Evolutionary conservation across 1,140 invertebrate genomes (phyloP).

Genomic region (Aphelinus certus): DNA sequence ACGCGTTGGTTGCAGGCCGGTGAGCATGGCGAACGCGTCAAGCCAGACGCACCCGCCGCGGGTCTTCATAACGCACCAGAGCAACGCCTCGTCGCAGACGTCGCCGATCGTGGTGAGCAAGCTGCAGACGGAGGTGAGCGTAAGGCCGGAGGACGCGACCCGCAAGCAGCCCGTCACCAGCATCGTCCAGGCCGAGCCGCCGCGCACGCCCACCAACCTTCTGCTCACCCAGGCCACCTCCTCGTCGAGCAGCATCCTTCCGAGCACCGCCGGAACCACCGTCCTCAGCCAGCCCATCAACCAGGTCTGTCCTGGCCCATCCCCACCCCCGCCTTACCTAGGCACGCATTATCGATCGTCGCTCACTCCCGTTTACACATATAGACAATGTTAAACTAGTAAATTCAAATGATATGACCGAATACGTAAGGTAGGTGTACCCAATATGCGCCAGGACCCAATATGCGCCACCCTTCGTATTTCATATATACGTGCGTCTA

Average conservation of each 20-base stretch:
- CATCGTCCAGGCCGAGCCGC: slow-evolving; percentile 5
- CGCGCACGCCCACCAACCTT: not conserved
- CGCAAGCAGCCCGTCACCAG: slow-evolving; percentile 68
- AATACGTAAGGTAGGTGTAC: too few species aligned
- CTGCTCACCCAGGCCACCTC: slow-evolving; percentile 50
- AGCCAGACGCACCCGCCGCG: slow-evolving; percentile 63
- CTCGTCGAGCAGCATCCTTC: slow-evolving; percentile 58
- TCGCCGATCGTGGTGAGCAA: slow-evolving; percentile 68
- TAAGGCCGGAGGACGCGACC: slow-evolving; percentile 66
- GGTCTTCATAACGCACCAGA: slow-evolving; percentile 63
- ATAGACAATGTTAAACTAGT: too few species aligned
- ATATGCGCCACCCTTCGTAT: too few species aligned
- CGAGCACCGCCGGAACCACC: slow-evolving; percentile 31
- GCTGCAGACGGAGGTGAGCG: slow-evolving; percentile 76
- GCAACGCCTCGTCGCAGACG: slow-evolving; percentile 62
- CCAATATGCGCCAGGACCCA: too few species aligned
- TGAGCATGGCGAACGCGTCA: slow-evolving; percentile 58
- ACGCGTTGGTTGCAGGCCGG: too few species aligned
- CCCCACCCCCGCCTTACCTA: too few species aligned
- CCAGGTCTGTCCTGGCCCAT: too few species aligned
- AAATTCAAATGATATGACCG: too few species aligned
- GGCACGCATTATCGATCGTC: too few species aligned
- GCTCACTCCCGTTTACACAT: too few species aligned
- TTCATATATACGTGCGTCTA: too few species aligned
- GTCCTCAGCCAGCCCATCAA: not conserved